A percentile compares a stretch with the other conserved stretches of the same genome.
phyloP scores from a whole-genome alignment of 2,797 vertebrate genomes.

The Hyperoplus immaculatus region DNA sequence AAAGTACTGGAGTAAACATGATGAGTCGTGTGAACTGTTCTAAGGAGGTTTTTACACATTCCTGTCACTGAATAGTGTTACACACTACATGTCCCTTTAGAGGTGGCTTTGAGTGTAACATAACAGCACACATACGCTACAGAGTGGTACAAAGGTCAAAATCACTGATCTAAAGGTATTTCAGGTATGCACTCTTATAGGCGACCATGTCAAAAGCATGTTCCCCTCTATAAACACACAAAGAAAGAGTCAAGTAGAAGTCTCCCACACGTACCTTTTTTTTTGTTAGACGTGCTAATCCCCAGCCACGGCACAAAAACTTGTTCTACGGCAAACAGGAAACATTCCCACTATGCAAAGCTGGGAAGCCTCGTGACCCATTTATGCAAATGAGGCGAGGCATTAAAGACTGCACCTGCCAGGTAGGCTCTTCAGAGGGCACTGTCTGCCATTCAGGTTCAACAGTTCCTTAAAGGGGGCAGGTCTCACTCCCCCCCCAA shows the following conservation, averaged over 20 bases:
- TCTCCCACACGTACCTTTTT: constrained; percentile 46
- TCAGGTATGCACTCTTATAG: not conserved
- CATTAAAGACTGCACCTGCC: constrained; percentile 9
- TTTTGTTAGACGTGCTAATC: not conserved
- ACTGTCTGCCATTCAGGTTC: constrained; percentile 1
- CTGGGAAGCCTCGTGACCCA: constrained; percentile 35
- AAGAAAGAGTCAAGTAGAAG: not conserved
- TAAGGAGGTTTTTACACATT: not conserved
- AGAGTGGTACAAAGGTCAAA: constrained; percentile 70
- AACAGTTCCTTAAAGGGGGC: not conserved
- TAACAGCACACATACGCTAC: not conserved
- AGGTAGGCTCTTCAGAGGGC: constrained; percentile 7
- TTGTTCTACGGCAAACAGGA: constrained; percentile 73
- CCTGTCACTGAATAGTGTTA: not conserved
- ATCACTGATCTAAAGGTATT: constrained; percentile 16
- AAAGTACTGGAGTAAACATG: not conserved
- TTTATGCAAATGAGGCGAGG: constrained; percentile 72
- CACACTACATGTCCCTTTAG: not conserved
- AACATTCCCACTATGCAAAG: constrained; percentile 64
- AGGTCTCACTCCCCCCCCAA: not conserved
- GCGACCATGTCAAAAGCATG: not conserved
- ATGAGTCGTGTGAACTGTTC: not conserved
- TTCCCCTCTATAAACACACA: not conserved
- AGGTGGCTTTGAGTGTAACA: constrained; percentile 12
- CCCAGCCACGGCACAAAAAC: constrained; percentile 62